Evolutionary conservation across 2,113 vertebrate species (phyloP).

Genomic region (Beaufortia kweichowensis): DNA sequence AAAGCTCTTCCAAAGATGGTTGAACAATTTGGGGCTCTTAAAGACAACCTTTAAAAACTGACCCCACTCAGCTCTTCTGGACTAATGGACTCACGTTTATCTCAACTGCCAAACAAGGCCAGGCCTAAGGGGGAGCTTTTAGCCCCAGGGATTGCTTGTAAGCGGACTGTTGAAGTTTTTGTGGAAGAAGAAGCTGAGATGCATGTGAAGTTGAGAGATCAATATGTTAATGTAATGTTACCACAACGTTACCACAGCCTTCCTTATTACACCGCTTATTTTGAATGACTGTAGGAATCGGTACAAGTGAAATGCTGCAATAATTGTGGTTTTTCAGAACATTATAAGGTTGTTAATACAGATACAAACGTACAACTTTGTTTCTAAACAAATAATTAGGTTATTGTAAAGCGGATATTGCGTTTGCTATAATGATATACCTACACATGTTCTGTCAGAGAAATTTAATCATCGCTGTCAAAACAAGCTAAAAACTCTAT

Average conservation of each 20-base stretch:
- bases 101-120: slow-evolving; percentile 44
- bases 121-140: slow-evolving; percentile 37
- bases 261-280: neutral
- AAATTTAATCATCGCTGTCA: neutral
- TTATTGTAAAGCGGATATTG: no score
- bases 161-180: slow-evolving; percentile 36
- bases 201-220: neutral
- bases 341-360: no score
- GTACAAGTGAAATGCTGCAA: no score
- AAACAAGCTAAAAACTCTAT: neutral
- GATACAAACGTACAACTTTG: no score
- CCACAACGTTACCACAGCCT: neutral
- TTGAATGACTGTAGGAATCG: neutral
- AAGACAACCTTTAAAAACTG: slow-evolving; percentile 36
- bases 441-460: neutral
- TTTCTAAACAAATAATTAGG: no score
- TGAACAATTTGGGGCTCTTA: slow-evolving; percentile 46
- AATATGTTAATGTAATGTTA: neutral
- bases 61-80: slow-evolving; percentile 36
- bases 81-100: slow-evolving; percentile 49
- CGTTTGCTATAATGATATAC: neutral
- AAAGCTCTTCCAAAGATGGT: slow-evolving; percentile 45
- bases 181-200: slow-evolving; percentile 28
- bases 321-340: no score
- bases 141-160: slow-evolving; percentile 34